Conservation (phyloP, 2,888 invertebrate species). For the Eucera pruinosa region DNA sequence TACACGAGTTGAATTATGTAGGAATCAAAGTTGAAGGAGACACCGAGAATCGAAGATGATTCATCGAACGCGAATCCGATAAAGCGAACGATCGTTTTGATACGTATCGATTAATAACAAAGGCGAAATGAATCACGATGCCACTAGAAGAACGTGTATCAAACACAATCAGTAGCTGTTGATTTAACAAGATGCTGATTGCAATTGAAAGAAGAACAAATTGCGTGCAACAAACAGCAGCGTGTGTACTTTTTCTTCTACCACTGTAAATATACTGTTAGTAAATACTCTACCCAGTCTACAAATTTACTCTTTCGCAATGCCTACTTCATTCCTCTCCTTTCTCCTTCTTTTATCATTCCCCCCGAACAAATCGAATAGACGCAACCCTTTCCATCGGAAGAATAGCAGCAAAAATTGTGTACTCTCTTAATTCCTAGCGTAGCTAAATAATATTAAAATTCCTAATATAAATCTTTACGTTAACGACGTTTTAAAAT, state of each 20-base stretch:
- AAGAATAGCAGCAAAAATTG: no score
- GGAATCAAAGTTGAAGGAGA: neutral
- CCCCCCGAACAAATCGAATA: no score
- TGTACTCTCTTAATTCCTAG: no score
- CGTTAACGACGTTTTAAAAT: no score
- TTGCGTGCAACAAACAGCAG: neutral
- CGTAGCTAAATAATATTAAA: no score
- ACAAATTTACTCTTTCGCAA: no score
- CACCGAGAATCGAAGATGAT: neutral
- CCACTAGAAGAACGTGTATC: neutral
- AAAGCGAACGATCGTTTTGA: neutral
- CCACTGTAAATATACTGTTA: neutral
- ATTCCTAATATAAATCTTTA: no score
- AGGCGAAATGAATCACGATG: constrained; percentile 9
- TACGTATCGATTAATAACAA: constrained; percentile 19
- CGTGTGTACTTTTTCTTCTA: neutral
- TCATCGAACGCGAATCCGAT: constrained; percentile 8
- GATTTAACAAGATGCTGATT: constrained; percentile 12
- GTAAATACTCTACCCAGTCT: no score
- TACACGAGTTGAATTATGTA: neutral
- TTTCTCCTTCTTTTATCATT: no score
- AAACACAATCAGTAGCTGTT: constrained; percentile 3
- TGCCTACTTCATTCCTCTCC: no score
- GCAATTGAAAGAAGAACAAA: neutral
- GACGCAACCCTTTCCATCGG: no score